These are phyloP conservation scores for Sylvia borin DNA, from an alignment of 2,797 vertebrate species.

Conservation along the genomic window DNA sequence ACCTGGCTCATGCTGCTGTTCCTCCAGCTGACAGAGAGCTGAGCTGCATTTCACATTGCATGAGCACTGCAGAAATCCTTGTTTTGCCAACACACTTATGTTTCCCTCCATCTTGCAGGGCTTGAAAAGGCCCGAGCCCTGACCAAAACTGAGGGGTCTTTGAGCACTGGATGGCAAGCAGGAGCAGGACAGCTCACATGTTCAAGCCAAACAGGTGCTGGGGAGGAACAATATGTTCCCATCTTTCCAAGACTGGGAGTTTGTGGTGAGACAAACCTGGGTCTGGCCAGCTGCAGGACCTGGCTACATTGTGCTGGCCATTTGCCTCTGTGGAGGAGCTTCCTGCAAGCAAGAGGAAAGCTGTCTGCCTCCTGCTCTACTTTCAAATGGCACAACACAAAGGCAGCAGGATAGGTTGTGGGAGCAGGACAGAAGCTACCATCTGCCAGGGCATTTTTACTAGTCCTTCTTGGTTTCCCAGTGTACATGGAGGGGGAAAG, in stretches of 20 bases:
- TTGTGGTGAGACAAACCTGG: not conserved
- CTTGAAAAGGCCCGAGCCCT: not conserved
- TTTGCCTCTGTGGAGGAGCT: not conserved
- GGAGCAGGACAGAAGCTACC: not conserved
- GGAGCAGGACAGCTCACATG: not conserved
- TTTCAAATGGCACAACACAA: not conserved
- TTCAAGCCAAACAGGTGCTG: not conserved
- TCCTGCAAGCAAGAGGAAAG: not conserved
- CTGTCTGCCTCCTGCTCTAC: not conserved
- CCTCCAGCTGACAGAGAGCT: not conserved
- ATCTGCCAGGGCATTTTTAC: not conserved
- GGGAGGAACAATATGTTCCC: not conserved
- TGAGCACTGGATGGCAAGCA: not conserved
- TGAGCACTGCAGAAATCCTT: not conserved
- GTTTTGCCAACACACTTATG: not conserved
- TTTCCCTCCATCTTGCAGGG: not conserved
- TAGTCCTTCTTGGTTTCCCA: not conserved
- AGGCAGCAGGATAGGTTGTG: not conserved
- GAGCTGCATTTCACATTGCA: not conserved
- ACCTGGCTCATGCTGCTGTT: not conserved
- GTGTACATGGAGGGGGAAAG: not conserved
- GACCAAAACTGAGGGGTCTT: not conserved
- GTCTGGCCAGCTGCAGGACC: not conserved
- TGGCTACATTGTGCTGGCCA: not conserved
- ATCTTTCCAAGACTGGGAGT: not conserved